Evolutionary conservation across 2,797 vertebrate genomes (phyloP).

Genomic region (Silurus aristotelis): DNA sequence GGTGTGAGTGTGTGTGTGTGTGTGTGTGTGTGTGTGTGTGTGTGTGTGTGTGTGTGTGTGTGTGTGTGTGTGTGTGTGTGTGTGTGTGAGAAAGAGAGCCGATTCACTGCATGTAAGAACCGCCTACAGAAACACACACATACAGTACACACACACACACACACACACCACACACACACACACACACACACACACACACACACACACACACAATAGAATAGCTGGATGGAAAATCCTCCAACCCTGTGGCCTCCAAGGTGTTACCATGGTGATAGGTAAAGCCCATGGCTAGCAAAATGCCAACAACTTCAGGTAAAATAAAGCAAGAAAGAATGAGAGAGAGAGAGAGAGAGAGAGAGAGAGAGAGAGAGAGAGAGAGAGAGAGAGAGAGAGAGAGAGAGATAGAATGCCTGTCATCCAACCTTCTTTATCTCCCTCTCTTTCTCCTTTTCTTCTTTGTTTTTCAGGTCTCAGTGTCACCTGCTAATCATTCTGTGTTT

Average conservation of each 20-base stretch:
- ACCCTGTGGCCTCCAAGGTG: conserved; percentile 47
- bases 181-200: not conserved
- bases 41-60: not conserved
- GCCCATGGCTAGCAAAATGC: conserved; percentile 43
- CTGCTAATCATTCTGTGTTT: not conserved
- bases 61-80: not conserved
- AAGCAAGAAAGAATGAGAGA: not conserved
- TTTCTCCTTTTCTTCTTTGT: not conserved
- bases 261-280: conserved; percentile 53
- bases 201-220: conserved; percentile 14
- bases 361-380: not conserved
- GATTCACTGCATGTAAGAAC: not conserved
- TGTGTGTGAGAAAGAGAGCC: not conserved
- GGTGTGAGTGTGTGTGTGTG: not conserved
- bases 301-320: conserved; percentile 39
- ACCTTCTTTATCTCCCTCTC: not conserved
- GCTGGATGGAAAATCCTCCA: conserved; percentile 34
- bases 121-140: not conserved
- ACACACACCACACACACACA: conserved; percentile 14
- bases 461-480: not conserved
- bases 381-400: not conserved
- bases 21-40: not conserved
- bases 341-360: conserved; percentile 2
- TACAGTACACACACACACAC: conserved; percentile 12
- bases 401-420: too few relatives aligned